Conservation (phyloP, 92 coral and sea anemone genomes). For the Parazoanthus atlanticus region DNA sequence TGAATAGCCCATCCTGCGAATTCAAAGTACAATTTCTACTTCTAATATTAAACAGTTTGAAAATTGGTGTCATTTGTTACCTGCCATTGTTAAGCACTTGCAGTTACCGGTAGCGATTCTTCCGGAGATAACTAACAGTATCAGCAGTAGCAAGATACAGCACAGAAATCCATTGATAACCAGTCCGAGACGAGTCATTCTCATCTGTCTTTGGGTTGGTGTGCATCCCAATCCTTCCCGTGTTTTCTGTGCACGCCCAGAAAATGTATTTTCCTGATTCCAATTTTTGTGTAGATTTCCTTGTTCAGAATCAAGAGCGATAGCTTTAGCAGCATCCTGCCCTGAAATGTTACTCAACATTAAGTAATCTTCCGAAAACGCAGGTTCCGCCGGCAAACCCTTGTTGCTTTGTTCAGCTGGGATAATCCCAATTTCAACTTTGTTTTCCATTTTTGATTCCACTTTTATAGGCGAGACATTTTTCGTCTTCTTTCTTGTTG, state of each 20-base stretch:
- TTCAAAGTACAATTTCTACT: too few species aligned
- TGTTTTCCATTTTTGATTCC: not conserved
- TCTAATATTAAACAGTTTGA: too few species aligned
- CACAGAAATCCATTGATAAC: slow-evolving; percentile 1
- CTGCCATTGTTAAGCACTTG: not conserved
- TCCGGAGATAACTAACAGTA: not conserved
- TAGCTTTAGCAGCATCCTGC: not conserved
- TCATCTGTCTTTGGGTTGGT: slow-evolving; percentile 8
- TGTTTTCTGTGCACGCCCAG: not conserved
- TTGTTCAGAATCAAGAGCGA: not conserved
- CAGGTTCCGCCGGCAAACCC: not conserved
- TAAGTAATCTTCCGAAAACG: slow-evolving; percentile 2
- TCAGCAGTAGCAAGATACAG: not conserved
- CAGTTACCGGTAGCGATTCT: not conserved
- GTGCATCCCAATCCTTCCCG: not conserved
- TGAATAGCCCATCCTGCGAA: too few species aligned
- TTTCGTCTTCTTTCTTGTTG: not conserved
- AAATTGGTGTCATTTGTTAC: not conserved
- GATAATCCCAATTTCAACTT: not conserved
- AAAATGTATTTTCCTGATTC: not conserved
- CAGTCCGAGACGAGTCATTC: not conserved
- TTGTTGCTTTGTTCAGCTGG: not conserved
- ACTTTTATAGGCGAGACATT: not conserved
- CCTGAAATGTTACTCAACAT: not conserved
- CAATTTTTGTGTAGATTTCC: not conserved